Conservation (phyloP, 2,113 vertebrate genomes). For the Calyptomena viridis region DNA sequence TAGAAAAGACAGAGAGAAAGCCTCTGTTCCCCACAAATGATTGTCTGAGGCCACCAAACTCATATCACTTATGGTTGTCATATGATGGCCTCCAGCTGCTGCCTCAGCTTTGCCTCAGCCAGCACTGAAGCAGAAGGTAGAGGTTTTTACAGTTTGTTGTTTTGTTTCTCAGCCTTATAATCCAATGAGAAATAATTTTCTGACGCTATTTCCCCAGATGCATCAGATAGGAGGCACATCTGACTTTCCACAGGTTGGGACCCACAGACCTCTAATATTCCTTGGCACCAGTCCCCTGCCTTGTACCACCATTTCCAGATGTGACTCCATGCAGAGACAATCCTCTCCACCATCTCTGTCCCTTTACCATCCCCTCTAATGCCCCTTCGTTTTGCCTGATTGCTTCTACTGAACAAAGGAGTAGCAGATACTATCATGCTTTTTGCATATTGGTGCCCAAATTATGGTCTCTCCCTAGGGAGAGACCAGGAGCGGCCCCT, state of each 20-base stretch:
- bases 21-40: not conserved
- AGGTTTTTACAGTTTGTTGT: not conserved
- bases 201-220: not conserved
- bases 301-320: not conserved
- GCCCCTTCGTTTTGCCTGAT: not conserved
- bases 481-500: not conserved
- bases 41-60: not conserved
- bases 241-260: not conserved
- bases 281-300: not conserved
- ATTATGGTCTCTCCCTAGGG: not conserved
- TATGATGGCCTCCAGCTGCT: not conserved
- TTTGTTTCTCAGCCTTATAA: slow-evolving; percentile 14
- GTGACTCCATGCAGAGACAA: not conserved
- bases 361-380: not conserved
- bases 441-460: not conserved
- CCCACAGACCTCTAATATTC: not conserved
- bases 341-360: not conserved
- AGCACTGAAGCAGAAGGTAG: slow-evolving; percentile 19
- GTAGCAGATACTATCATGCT: not conserved
- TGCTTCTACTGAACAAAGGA: not conserved
- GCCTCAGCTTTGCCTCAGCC: not conserved
- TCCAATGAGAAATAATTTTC: slow-evolving; percentile 23
- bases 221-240: not conserved
- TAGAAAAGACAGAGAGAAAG: not conserved
- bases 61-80: not conserved